Evolutionary conservation across 2,888 invertebrate species (phyloP).

Genomic region (Liposcelis brunnea): DNA sequence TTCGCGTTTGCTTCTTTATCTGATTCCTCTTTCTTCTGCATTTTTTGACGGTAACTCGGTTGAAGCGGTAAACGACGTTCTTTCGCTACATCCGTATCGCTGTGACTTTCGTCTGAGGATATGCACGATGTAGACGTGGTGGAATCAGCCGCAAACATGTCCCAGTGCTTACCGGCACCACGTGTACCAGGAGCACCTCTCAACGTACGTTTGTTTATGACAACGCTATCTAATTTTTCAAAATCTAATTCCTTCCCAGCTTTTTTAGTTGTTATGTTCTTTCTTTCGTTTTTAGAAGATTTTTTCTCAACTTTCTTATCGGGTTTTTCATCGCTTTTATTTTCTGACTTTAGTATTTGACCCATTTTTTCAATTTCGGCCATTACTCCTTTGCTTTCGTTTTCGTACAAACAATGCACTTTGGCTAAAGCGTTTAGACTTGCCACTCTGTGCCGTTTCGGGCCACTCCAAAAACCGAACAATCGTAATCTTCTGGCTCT

Average conservation of each 20-base stretch:
- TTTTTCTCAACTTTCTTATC: slow-evolving; percentile 17
- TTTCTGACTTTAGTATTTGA: slow-evolving; percentile 29
- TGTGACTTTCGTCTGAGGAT: slow-evolving; percentile 19
- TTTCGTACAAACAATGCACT: slow-evolving; percentile 80
- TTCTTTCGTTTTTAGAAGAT: slow-evolving; percentile 17
- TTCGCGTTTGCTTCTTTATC: slow-evolving; percentile 18
- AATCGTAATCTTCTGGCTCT: slow-evolving; percentile 35
- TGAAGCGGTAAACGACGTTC: slow-evolving; percentile 7
- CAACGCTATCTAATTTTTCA: slow-evolving; percentile 3
- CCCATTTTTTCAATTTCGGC: slow-evolving; percentile 35
- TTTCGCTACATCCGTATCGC: slow-evolving; percentile 21
- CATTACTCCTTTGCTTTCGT: slow-evolving; percentile 60
- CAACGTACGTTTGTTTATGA: slow-evolving; percentile 31
- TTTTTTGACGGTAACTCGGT: slow-evolving; percentile 6
- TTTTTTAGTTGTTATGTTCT: slow-evolving; percentile 11
- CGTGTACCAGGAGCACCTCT: slow-evolving; percentile 57
- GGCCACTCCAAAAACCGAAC: slow-evolving; percentile 54
- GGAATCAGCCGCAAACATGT: slow-evolving; percentile 43
- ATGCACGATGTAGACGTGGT: slow-evolving; percentile 16
- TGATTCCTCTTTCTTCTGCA: slow-evolving; percentile 14
- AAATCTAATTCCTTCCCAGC: slow-evolving; percentile 19
- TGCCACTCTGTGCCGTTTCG: slow-evolving; percentile 71
- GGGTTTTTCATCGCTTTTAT: slow-evolving; percentile 13
- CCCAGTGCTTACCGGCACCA: slow-evolving; percentile 70
- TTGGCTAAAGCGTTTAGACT: slow-evolving; percentile 77